Evolutionary conservation across 2,888 invertebrate genomes (phyloP).

Genomic region (Tachina lurida): DNA sequence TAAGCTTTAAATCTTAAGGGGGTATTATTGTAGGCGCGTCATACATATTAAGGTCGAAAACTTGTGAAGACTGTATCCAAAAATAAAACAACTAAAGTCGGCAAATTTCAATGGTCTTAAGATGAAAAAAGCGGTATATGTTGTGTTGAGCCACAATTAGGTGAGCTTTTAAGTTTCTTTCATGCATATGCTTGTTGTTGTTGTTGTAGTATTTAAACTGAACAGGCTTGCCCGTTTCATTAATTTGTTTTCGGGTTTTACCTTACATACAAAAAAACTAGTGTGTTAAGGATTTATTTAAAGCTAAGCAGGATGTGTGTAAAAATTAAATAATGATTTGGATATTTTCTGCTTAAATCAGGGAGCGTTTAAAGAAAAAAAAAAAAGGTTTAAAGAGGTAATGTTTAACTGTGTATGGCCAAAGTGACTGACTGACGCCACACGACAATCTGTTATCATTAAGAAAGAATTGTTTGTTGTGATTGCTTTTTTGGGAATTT

Average conservation of each 20-base stretch:
- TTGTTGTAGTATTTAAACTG: conserved; percentile 22
- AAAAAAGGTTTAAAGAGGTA: conserved; percentile 15
- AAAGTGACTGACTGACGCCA: conserved; percentile 78
- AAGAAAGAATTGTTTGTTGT: not conserved
- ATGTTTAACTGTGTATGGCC: conserved; percentile 33
- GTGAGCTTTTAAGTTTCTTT: conserved; percentile 69
- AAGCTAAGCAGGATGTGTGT: conserved; percentile 69
- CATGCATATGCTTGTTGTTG: conserved; percentile 19
- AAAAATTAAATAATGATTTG: conserved; percentile 55
- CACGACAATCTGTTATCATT: conserved; percentile 75
- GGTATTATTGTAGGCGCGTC: conserved; percentile 66
- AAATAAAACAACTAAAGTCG: conserved; percentile 51
- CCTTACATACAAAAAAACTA: conserved; percentile 24
- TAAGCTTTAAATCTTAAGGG: conserved; percentile 14
- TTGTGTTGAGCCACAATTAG: conserved; percentile 80
- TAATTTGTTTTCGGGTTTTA: conserved; percentile 59
- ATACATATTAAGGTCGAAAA: conserved; percentile 63
- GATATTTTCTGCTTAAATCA: conserved; percentile 53
- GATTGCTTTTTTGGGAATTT: not conserved
- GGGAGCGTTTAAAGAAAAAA: conserved; percentile 59
- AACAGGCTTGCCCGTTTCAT: conserved; percentile 50
- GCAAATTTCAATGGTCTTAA: conserved; percentile 76
- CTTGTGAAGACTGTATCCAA: conserved; percentile 21
- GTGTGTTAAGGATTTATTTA: conserved; percentile 65
- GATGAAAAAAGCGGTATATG: conserved; percentile 79